Base-by-base conservation (phyloP, 2,797 vertebrate species). In the Siniperca undulata region DNA sequence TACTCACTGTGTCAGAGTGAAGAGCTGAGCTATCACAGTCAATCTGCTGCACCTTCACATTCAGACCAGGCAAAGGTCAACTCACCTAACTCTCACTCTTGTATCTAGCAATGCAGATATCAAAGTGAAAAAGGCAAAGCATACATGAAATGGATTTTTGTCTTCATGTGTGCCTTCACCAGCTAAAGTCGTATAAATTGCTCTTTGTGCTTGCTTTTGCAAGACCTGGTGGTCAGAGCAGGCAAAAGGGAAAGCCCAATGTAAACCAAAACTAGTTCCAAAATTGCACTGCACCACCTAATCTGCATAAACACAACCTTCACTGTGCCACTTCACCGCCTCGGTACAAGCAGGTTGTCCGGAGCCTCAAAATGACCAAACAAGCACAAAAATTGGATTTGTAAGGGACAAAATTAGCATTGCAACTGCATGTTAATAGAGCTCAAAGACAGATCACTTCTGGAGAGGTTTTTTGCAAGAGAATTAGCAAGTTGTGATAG, bases 261-360 rank as follows among this genome's bases (percentile, higher is more conserved):
- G 70, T 78, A 55, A 3, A 27, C 53, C 48, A 59, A 59, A 78
- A 55, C 0, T 44, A 53, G 42, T 66, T 70, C 36, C 7, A 42
- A 38, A 77, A 71, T 70, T 58, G 59, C 34, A 46, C 65, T 75
- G 24, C 61, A 34, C 42, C 8, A 3, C 2, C 22, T 59, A 36
- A 83, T 82, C 60, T 82, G 27, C 77, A 77, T 3, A 36, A 78
- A 80, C 42, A 60, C 70, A 82, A 44, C 48, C 61, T 53, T 38
- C 1, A 17, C 74, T 73, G 55, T 61, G 16, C 27, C 62, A 67
- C 64, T 24, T 70, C 1, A 34, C 36, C 64, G 55, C 38, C 13
- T 64, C 3, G 8, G 55, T 42, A 22, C 38, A 19, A 83, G 20
- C 50, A 53, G 19, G 52, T 53, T 77, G 72, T 61, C 38, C 36